phyloP scores from a whole-genome alignment of 2,797 vertebrate genomes.

The Crypturellus tataupa region DNA sequence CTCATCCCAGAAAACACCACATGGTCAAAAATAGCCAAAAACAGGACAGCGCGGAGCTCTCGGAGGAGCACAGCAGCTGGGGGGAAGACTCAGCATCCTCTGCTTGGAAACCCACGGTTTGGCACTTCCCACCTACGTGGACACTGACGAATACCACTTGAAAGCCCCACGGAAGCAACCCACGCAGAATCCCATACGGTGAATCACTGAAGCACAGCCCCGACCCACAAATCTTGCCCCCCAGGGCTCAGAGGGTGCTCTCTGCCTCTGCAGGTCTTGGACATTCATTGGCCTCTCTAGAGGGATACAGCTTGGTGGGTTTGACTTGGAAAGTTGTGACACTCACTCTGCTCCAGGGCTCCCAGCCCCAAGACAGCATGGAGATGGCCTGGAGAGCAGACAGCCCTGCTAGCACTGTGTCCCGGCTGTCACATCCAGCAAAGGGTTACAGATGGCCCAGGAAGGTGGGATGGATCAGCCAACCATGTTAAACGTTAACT shows the following conservation, averaged over 20 bases:
- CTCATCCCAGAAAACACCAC: background rate
- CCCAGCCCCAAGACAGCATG: accelerated
- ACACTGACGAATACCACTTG: background rate
- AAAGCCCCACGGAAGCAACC: background rate
- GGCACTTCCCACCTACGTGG: background rate
- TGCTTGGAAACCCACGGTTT: background rate
- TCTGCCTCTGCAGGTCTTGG: background rate
- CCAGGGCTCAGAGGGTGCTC: accelerated
- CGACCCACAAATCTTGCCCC: background rate
- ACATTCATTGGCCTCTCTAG: background rate
- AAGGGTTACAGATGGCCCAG: background rate
- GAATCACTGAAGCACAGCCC: background rate
- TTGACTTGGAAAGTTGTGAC: accelerated
- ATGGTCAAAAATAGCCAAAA: background rate
- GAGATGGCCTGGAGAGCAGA: background rate
- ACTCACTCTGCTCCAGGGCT: background rate
- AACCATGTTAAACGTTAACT: background rate
- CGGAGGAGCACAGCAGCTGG: background rate
- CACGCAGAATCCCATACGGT: background rate
- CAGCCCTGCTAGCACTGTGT: background rate
- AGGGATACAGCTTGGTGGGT: background rate
- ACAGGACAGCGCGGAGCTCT: background rate
- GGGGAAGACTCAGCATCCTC: background rate
- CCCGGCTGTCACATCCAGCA: background rate
- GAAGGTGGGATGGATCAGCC: background rate